phyloP scores from a whole-genome alignment of 2,888 invertebrate species.

The Orchesellides sinensis region DNA sequence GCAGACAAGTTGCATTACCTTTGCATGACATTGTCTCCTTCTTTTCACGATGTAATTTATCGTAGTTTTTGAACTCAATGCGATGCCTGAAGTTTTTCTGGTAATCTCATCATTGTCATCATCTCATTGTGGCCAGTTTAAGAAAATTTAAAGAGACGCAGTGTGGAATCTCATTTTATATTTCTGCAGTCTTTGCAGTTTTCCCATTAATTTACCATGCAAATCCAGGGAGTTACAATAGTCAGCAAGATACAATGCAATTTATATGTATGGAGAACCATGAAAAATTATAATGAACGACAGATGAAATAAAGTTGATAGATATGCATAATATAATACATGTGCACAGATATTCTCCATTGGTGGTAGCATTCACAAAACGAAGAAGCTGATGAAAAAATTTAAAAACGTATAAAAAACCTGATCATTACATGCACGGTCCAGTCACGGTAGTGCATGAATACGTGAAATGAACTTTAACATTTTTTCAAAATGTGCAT shows the following conservation, averaged over 20 bases:
- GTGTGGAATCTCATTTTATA: neutral
- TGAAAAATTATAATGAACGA: constrained; percentile 1
- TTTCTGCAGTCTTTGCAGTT: neutral
- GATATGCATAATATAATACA: neutral
- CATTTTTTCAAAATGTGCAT: too few species aligned
- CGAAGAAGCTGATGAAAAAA: neutral
- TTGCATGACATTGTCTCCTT: constrained; percentile 4
- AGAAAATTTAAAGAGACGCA: neutral
- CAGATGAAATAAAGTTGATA: neutral
- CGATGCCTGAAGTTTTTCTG: too few species aligned
- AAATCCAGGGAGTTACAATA: neutral
- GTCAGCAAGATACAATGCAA: neutral
- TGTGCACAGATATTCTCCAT: neutral
- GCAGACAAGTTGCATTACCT: constrained; percentile 25
- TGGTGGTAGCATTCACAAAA: neutral
- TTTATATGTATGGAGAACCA: neutral
- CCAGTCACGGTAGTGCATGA: constrained; percentile 46
- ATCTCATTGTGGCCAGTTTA: neutral
- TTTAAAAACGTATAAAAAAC: constrained; percentile 39
- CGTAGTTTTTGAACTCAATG: neutral
- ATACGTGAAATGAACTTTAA: constrained; percentile 3
- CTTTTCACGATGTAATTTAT: constrained; percentile 13
- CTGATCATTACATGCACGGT: constrained; percentile 31
- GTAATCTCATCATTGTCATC: neutral
- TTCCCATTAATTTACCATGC: neutral